These are phyloP conservation scores for Lysandra coridon DNA, from an alignment of 2,888 invertebrate genomes.

Conservation along the genomic window DNA sequence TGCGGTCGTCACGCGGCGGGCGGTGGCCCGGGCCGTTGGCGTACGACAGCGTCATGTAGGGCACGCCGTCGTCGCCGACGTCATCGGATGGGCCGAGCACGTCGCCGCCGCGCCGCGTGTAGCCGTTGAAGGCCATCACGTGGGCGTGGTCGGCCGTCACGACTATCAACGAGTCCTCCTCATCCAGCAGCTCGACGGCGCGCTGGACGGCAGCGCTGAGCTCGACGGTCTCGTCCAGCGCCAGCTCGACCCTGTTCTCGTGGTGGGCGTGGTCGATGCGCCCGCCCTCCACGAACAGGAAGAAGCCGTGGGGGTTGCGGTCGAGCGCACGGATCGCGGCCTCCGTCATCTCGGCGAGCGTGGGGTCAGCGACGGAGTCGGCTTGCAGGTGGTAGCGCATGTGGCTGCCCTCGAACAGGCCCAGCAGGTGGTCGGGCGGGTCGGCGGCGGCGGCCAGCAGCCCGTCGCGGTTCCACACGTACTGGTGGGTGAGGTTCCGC, in stretches of 20 bases:
- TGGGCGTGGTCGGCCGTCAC: conserved; percentile 90
- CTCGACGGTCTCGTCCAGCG: conserved; percentile 85
- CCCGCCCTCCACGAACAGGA: conserved; percentile 88
- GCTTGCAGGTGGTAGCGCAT: conserved; percentile 84
- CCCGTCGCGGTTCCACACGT: conserved; percentile 81
- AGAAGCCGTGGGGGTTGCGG: conserved; percentile 84
- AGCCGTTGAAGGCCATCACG: conserved; percentile 85
- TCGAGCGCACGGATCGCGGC: conserved; percentile 85
- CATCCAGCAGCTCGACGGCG: conserved; percentile 63
- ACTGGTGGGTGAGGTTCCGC: conserved; percentile 61
- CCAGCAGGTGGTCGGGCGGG: conserved; percentile 82
- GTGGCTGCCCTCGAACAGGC: conserved; percentile 83
- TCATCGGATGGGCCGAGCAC: conserved; percentile 64
- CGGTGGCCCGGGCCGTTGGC: conserved; percentile 83
- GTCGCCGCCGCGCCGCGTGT: conserved; percentile 77
- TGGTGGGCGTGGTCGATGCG: conserved; percentile 86
- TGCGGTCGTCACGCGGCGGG: conserved; percentile 51
- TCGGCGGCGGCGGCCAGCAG: conserved; percentile 62
- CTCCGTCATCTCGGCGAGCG: conserved; percentile 73
- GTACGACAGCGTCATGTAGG: conserved; percentile 82
- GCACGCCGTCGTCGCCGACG: conserved; percentile 70
- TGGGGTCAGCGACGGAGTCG: conserved; percentile 55
- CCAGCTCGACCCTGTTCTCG: conserved; percentile 75
- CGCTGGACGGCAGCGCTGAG: conserved; percentile 80
- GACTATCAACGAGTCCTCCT: conserved; percentile 87